Evolutionary conservation across 2,113 vertebrate species (phyloP), one percentile per base, ranked within the genome.

Genomic region (Macquaria australasica): DNA sequence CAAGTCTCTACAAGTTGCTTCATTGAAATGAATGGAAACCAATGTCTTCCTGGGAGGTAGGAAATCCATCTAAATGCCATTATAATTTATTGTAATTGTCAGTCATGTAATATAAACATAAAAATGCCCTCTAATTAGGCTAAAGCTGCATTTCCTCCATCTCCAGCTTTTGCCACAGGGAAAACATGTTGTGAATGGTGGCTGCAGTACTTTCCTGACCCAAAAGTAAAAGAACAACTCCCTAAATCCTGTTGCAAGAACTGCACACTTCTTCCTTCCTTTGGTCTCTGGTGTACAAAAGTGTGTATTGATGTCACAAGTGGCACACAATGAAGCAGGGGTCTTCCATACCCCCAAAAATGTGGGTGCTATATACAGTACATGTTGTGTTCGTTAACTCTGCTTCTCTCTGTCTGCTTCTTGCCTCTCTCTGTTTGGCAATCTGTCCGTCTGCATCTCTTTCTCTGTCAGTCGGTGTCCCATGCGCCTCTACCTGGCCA

Each of bases 61-160:
- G 16, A 34, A 59, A 72, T 86, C 39, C 39, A 79, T 81, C 45
- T 8, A 41, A 43, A 78, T 78, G 55, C 2, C 31, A 37, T 66
- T 72, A 34, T 81, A 39, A 50, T 79, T 62, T 5, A 77, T 71
- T 68, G 1, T 55, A 75, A 85, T 86, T 34, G 68, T 58, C 69
- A 75, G 48, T 70, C 25, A 56, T 66, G 58, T 72, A 43, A 75
- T 39, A 81, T 92, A 86, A 87, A 90, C 79, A 89, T 1, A 14
- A 83, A 77, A 56, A 25, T 64, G 15, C 51, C 85, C 75, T 86
- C 53, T 81, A 89, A 91, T 92, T 62, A 77, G 28, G 41, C 23
- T 56, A 34, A 66, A 70, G 62, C 12, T 68, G 45, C 43, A 79
- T 82, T 90, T 88, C 81, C 79, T 84, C 56, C 8, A 53, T 37